These are phyloP conservation scores for Hyperoplus lanceolatus DNA, from an alignment of 2,797 vertebrate species.

Conservation along the genomic window DNA sequence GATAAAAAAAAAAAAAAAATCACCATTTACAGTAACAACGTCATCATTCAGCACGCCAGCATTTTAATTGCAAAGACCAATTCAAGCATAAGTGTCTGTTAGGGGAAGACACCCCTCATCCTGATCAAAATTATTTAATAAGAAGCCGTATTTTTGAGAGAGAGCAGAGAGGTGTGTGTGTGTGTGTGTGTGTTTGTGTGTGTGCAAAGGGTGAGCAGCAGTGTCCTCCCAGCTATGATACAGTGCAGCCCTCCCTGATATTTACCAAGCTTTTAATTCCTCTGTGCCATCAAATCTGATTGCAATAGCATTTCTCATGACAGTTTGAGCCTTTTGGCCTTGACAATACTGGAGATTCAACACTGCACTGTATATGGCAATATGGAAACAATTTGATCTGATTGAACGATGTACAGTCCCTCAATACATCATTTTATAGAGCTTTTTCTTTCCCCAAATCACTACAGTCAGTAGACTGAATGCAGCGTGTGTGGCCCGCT, in stretches of 20 bases:
- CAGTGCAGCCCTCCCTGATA: slow-evolving; percentile 12
- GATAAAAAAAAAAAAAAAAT: slow-evolving; percentile 32
- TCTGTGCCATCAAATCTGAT: slow-evolving; percentile 44
- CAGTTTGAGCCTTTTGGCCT: slow-evolving; percentile 21
- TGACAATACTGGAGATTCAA: slow-evolving; percentile 9
- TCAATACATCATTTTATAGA: slow-evolving; percentile 15
- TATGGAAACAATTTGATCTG: slow-evolving; percentile 54
- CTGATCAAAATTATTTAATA: background rate
- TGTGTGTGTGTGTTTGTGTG: background rate
- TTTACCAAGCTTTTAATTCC: slow-evolving; percentile 37
- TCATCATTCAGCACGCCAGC: slow-evolving; percentile 5
- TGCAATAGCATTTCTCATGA: slow-evolving; percentile 41
- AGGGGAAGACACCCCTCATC: background rate
- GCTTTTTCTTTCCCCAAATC: slow-evolving; percentile 1
- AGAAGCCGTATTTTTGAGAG: background rate
- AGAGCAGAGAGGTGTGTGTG: slow-evolving; percentile 11
- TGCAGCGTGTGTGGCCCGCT: background rate
- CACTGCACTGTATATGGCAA: background rate
- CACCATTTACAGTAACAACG: background rate
- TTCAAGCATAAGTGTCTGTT: background rate
- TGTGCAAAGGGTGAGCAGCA: background rate
- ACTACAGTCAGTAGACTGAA: background rate
- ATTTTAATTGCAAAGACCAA: slow-evolving; percentile 10
- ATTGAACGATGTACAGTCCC: slow-evolving; percentile 29
- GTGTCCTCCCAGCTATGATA: background rate